Percentiles rank a stretch among this genome's conserved stretches.
phyloP scores from a whole-genome alignment of 2,797 vertebrate genomes.

The Allobates femoralis region DNA sequence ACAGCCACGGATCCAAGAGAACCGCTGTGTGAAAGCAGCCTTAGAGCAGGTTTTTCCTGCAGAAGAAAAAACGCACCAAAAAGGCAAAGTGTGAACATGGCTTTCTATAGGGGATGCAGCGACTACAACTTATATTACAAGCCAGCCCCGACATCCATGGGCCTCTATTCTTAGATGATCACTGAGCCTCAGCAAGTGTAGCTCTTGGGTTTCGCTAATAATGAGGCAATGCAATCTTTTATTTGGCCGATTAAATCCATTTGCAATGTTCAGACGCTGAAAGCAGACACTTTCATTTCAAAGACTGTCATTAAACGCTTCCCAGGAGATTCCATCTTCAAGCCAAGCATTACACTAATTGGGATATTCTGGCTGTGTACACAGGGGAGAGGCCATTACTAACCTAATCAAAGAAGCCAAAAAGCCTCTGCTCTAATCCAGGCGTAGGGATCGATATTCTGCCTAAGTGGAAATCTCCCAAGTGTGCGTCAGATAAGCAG shows the following conservation, averaged over 20 bases:
- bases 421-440: not conserved
- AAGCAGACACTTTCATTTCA: not conserved
- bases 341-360: constrained; percentile 1
- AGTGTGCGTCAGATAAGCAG: not conserved
- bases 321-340: not conserved
- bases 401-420: not conserved
- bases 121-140: too few species aligned
- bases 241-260: constrained; percentile 8
- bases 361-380: not conserved
- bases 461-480: not conserved
- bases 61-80: too few species aligned
- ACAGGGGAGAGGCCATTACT: constrained; percentile 9
- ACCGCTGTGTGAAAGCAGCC: too few species aligned
- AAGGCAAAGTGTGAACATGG: too few species aligned
- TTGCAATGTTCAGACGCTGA: not conserved
- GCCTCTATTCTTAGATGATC: too few species aligned
- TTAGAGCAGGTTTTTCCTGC: too few species aligned
- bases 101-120: too few species aligned
- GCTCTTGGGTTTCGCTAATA: not conserved
- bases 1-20: too few species aligned
- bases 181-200: not conserved
- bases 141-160: too few species aligned
- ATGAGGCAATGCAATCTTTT: not conserved
- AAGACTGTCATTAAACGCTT: not conserved
- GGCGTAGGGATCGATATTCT: not conserved